Evolutionary conservation across 2,888 invertebrate genomes (phyloP).

Genomic region (Cheilosia variabilis): DNA sequence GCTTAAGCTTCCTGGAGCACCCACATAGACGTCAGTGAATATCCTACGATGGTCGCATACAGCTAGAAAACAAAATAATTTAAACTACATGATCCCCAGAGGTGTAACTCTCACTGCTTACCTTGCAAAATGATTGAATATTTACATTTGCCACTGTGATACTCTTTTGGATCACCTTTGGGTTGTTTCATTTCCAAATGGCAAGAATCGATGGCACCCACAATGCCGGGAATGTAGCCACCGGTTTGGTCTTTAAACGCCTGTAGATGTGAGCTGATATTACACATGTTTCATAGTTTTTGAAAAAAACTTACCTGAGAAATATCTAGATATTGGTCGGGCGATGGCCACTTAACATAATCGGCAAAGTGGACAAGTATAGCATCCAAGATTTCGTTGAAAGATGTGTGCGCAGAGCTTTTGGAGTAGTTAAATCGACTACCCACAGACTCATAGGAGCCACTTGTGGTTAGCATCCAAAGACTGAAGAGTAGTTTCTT

Average conservation of each 20-base stretch:
- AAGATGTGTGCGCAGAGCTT: slow-evolving; percentile 11
- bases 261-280: not conserved
- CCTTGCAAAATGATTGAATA: slow-evolving; percentile 49
- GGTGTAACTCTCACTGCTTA: not conserved
- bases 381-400: slow-evolving; percentile 29
- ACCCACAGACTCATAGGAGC: slow-evolving; percentile 15
- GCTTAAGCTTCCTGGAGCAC: slow-evolving; percentile 34
- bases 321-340: slow-evolving; percentile 29
- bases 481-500: slow-evolving; percentile 46
- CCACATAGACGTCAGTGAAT: slow-evolving; percentile 54
- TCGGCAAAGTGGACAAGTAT: slow-evolving; percentile 22
- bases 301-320: slow-evolving; percentile 18
- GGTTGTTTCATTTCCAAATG: slow-evolving; percentile 40
- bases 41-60: slow-evolving; percentile 49
- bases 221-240: slow-evolving; percentile 36
- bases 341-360: slow-evolving; percentile 44
- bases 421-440: slow-evolving; percentile 22
- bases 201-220: slow-evolving; percentile 48
- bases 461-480: slow-evolving; percentile 27
- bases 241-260: slow-evolving; percentile 44
- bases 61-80: slow-evolving; percentile 10
- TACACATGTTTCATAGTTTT: too few species aligned
- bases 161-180: slow-evolving; percentile 2
- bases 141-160: not conserved
- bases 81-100: not conserved